Conservation (phyloP, 2,113 vertebrate species). For the Callorhinus ursinus region DNA sequence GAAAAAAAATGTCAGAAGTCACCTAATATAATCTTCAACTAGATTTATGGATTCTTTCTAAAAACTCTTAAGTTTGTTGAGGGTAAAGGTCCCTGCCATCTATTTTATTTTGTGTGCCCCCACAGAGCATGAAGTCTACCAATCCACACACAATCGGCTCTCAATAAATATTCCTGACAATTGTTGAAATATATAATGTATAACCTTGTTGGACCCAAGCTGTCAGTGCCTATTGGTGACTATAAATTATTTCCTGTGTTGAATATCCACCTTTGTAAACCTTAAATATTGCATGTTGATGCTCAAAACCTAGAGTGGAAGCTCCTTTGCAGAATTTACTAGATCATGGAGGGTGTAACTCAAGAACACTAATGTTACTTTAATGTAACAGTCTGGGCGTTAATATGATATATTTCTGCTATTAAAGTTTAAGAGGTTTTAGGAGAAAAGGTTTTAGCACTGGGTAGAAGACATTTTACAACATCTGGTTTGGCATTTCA, state of each 20-base stretch:
- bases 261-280: constrained; percentile 52
- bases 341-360: constrained; percentile 59
- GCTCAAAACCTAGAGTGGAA: constrained; percentile 66
- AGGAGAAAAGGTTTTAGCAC: constrained; percentile 71
- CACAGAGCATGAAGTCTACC: not conserved
- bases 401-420: constrained; percentile 81
- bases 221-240: constrained; percentile 51
- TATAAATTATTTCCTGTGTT: constrained; percentile 61
- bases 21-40: constrained; percentile 15
- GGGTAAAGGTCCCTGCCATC: constrained; percentile 12
- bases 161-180: constrained; percentile 74
- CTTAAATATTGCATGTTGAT: constrained; percentile 52
- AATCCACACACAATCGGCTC: constrained; percentile 1
- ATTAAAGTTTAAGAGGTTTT: constrained; percentile 82
- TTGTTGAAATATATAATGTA: constrained; percentile 63
- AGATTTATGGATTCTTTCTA: constrained; percentile 57
- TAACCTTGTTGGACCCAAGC: constrained; percentile 13
- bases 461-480: constrained; percentile 80
- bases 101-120: constrained; percentile 41
- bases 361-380: constrained; percentile 76
- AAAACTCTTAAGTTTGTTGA: constrained; percentile 17
- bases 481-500: constrained; percentile 83
- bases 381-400: constrained; percentile 70
- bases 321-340: constrained; percentile 69
- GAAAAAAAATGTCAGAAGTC: not conserved